These are phyloP conservation scores for Sebastes trivittatus DNA, from an alignment of 2,797 vertebrate species.

Conservation along the genomic window DNA sequence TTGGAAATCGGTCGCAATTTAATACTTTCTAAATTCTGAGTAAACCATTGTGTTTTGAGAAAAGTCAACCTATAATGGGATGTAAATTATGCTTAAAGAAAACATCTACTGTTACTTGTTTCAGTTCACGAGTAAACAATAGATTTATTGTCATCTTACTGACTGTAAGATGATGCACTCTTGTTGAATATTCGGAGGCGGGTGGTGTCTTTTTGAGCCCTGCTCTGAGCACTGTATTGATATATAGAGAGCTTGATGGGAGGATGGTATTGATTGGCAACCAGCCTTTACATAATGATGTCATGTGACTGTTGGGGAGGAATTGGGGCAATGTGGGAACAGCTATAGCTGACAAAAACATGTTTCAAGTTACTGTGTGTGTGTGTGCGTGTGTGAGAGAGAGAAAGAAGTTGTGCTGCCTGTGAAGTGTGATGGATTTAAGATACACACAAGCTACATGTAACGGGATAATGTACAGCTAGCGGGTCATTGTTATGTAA, in stretches of 20 bases:
- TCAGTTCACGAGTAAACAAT: neutral
- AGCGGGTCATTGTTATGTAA: too few relatives aligned
- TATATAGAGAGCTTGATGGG: conserved; percentile 8
- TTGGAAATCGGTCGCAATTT: neutral
- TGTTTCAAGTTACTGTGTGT: neutral
- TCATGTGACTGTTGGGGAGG: conserved; percentile 25
- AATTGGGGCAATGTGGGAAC: neutral
- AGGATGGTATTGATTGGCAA: conserved; percentile 45
- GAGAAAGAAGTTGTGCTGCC: too few relatives aligned
- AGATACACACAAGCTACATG: neutral
- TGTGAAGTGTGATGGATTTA: neutral
- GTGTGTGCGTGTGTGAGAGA: neutral
- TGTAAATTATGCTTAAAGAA: neutral
- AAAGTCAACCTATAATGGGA: neutral
- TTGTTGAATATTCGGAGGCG: neutral
- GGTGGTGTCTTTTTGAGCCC: neutral
- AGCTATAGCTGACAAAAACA: neutral
- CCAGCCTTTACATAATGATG: conserved; percentile 43
- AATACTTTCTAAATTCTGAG: neutral
- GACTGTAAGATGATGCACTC: neutral
- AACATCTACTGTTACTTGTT: neutral
- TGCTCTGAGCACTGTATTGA: conserved; percentile 14
- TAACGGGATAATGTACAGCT: too few relatives aligned
- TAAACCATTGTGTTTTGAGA: neutral
- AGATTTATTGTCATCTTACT: neutral